Evolutionary conservation across 2,888 invertebrate genomes (phyloP).

Genomic region (Cheilosia vulpina): DNA sequence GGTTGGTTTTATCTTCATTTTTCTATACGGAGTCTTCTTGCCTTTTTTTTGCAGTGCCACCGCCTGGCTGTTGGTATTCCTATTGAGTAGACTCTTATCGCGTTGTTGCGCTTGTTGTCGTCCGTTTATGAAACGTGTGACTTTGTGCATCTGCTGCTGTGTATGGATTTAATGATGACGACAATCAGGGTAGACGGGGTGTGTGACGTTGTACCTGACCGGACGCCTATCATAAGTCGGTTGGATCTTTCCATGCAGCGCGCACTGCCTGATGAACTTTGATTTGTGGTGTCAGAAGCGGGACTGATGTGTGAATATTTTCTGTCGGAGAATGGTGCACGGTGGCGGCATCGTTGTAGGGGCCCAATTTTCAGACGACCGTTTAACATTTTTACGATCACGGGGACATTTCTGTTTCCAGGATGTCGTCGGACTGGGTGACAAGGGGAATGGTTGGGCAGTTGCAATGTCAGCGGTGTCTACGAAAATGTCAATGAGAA

Average conservation of each 20-base stretch:
- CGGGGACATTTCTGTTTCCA: constrained; percentile 43
- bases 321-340: constrained; percentile 31
- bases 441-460: constrained; percentile 5
- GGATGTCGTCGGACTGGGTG: constrained; percentile 24
- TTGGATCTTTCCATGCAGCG: constrained; percentile 48
- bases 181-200: constrained; percentile 73
- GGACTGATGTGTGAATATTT: constrained; percentile 69
- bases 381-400: constrained; percentile 63
- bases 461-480: constrained; percentile 24
- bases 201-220: constrained; percentile 75
- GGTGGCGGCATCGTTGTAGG: constrained; percentile 50
- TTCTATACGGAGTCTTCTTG: constrained; percentile 33
- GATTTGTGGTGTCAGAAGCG: constrained; percentile 64
- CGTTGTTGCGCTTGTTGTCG: constrained; percentile 75
- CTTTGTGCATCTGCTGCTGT: constrained; percentile 71
- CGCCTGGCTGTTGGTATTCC: constrained; percentile 72
- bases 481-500: too few relatives aligned
- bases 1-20: constrained; percentile 27
- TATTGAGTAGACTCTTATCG: constrained; percentile 69
- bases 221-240: constrained; percentile 74
- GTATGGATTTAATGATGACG: constrained; percentile 70
- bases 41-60: constrained; percentile 49
- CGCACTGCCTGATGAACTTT: constrained; percentile 68
- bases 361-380: constrained; percentile 52
- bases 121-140: constrained; percentile 74